Percentiles rank a stretch among this genome's conserved stretches.
phyloP scores from a whole-genome alignment of 2,797 vertebrate genomes.

The Lagocephalus sceleratus region DNA sequence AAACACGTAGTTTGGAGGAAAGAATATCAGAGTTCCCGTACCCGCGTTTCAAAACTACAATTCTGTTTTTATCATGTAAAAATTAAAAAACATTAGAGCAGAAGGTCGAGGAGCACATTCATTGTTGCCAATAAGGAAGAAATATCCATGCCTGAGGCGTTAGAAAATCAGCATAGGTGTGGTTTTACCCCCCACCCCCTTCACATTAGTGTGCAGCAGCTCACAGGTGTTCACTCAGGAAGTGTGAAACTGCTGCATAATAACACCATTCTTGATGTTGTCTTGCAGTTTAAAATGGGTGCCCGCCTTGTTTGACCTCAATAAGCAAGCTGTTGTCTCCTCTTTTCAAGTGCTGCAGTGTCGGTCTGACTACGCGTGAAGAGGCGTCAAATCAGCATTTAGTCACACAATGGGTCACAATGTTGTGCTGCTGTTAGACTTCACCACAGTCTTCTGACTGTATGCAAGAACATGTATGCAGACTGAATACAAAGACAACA shows the following conservation, averaged over 20 bases:
- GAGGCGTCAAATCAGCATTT: constrained; percentile 17
- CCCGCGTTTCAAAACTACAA: neutral
- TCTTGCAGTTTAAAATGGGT: constrained; percentile 20
- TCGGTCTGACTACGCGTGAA: constrained; percentile 38
- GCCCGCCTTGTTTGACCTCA: constrained; percentile 4
- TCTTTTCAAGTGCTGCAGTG: neutral
- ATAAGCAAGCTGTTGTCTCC: neutral
- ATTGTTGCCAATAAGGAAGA: constrained; percentile 52
- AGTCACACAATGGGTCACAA: constrained; percentile 22
- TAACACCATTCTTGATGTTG: constrained; percentile 1
- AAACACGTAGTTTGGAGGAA: no score
- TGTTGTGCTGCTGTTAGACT: constrained; percentile 14
- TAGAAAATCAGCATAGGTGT: constrained; percentile 82
- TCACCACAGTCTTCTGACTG: constrained; percentile 34
- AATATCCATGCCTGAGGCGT: constrained; percentile 78
- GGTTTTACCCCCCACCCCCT: constrained; percentile 63
- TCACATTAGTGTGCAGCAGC: constrained; percentile 45
- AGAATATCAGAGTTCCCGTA: neutral
- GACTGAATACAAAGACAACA: no score
- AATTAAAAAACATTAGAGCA: constrained; percentile 18
- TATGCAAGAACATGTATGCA: constrained; percentile 7
- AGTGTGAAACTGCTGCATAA: constrained; percentile 32
- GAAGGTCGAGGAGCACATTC: constrained; percentile 48
- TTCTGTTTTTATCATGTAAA: constrained; percentile 2
- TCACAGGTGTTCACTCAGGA: constrained; percentile 45